phyloP scores from a whole-genome alignment of 2,797 vertebrate species.

The Tokudaia tokunoshimensis region DNA sequence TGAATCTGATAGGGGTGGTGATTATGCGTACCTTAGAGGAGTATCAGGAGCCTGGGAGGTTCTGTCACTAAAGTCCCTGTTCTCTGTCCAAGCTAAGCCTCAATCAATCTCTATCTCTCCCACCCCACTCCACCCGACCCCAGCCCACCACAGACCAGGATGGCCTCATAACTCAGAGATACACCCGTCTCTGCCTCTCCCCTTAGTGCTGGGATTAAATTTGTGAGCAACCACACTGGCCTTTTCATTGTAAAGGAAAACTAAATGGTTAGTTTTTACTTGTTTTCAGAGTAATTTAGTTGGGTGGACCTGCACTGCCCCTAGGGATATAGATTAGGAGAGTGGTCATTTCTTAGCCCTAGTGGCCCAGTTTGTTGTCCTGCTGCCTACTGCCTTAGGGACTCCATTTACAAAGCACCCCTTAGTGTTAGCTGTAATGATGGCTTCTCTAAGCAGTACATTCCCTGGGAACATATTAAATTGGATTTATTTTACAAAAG shows the following conservation, averaged over 20 bases:
- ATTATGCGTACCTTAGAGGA: background rate
- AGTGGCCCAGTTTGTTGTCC: conserved; percentile 35
- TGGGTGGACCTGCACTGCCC: background rate
- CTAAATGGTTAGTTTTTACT: background rate
- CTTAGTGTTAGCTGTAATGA: background rate
- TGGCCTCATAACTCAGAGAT: background rate
- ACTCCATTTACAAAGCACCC: conserved; percentile 42
- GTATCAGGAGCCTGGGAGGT: background rate
- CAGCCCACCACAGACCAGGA: too few relatives aligned
- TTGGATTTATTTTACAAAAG: conserved; percentile 44
- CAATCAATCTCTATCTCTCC: too few relatives aligned
- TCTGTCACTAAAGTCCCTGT: background rate
- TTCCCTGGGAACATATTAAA: conserved; percentile 46
- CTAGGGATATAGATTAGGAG: background rate
- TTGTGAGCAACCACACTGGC: background rate
- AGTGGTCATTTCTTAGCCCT: background rate
- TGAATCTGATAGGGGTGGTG: background rate
- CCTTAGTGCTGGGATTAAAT: background rate
- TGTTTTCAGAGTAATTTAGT: background rate
- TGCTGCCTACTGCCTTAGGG: background rate
- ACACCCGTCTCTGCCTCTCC: background rate
- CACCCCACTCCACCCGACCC: too few relatives aligned
- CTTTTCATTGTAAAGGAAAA: background rate
- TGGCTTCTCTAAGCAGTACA: conserved; percentile 24
- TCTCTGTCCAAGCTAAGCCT: background rate